phyloP scores from a whole-genome alignment of 2,113 vertebrate species.

The Archilochus colubris region DNA sequence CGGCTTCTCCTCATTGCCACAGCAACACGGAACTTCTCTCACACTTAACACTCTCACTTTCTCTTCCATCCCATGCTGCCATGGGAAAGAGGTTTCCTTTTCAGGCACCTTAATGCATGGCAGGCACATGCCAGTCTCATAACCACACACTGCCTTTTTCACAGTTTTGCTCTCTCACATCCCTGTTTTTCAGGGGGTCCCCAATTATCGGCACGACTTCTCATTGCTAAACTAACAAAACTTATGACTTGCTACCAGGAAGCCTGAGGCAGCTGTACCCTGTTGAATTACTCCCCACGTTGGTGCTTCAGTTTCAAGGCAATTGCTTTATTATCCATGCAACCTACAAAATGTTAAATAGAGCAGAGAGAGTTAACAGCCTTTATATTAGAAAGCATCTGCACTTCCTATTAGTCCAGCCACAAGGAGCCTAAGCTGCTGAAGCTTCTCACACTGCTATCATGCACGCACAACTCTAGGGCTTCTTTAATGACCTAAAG shows the following conservation, averaged over 20 bases:
- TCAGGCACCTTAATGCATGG: neutral
- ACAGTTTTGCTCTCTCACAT: neutral
- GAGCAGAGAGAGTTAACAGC: neutral
- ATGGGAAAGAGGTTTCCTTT: neutral
- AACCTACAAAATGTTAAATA: neutral
- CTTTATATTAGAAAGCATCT: fast-evolving
- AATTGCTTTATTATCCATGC: neutral
- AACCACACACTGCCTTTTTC: neutral
- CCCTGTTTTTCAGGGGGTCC: neutral
- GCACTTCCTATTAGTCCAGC: neutral
- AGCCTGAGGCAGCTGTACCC: neutral
- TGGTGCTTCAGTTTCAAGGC: neutral
- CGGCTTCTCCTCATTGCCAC: neutral
- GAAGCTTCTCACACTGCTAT: neutral
- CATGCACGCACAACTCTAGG: neutral
- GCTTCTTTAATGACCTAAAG: neutral
- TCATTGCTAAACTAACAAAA: neutral
- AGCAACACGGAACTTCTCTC: neutral
- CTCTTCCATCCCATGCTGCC: neutral
- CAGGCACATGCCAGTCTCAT: neutral
- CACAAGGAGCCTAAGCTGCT: neutral
- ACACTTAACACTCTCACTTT: neutral
- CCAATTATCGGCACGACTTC: fast-evolving
- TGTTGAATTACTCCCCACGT: neutral
- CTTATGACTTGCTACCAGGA: neutral